phyloP scores from a whole-genome alignment of 2,888 invertebrate species.

The Diplolepis rosae region DNA sequence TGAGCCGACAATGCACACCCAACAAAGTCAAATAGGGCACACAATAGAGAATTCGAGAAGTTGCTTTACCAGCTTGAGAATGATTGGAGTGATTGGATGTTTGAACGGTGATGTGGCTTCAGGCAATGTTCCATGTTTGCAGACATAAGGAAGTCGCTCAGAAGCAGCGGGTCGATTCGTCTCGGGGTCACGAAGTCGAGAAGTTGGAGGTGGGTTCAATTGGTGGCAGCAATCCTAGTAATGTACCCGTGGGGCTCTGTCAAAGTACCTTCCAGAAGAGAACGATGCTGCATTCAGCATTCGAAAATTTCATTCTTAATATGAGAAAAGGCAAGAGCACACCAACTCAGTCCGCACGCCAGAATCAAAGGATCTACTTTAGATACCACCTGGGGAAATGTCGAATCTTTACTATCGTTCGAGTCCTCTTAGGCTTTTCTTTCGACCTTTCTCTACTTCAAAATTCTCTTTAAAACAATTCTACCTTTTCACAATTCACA shows the following conservation, averaged over 20 bases:
- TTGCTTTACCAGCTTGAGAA: conserved; percentile 55
- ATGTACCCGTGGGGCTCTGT: conserved; percentile 72
- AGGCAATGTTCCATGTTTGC: conserved; percentile 64
- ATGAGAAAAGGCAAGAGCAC: conserved; percentile 24
- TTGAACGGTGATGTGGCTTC: conserved; percentile 67
- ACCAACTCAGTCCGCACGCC: conserved; percentile 6
- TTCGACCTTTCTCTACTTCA: background rate
- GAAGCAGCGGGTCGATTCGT: conserved; percentile 38
- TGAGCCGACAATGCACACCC: conserved; percentile 57
- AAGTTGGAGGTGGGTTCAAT: conserved; percentile 41
- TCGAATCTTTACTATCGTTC: conserved; percentile 29
- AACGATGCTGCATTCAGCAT: conserved; percentile 34
- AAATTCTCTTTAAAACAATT: conserved; percentile 23
- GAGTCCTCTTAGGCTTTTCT: conserved; percentile 3
- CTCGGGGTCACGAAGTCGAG: conserved; percentile 35
- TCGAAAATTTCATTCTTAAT: conserved; percentile 37
- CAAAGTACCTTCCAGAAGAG: conserved; percentile 62
- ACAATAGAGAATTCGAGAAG: conserved; percentile 65
- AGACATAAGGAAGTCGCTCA: conserved; percentile 58
- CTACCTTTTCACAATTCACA: background rate
- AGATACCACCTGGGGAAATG: conserved; percentile 23
- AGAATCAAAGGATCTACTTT: conserved; percentile 24
- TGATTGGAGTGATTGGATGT: conserved; percentile 67
- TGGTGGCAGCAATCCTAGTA: conserved; percentile 64
- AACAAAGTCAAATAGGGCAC: conserved; percentile 62